Base-by-base conservation (phyloP, 2,888 invertebrate species). In the Polia nebulosa region DNA sequence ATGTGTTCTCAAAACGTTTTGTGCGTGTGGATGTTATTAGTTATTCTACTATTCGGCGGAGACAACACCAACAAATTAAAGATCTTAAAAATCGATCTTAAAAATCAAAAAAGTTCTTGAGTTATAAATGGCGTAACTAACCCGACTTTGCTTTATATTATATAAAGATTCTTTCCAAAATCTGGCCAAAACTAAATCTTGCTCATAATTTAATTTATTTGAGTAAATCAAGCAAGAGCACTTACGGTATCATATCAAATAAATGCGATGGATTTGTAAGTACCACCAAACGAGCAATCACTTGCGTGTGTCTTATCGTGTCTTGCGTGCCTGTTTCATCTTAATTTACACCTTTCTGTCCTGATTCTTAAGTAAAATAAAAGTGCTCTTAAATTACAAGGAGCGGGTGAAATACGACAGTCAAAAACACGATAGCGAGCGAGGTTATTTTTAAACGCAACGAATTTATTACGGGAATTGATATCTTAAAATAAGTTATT, bases 271-370 rank as follows among this genome's bases (percentile, higher is more conserved):
- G 17, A n/a, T 44, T 25, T 44, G 11, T 32, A n/a, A 3, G 9
- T 20, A 22, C 39, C 7, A 36, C 20, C 36, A 51, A 36, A 51
- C 11, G 5, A 57, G 2, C 22, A 2, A 17, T 2, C 9, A 15
- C 39, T 55, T 45, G 76, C 62, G 44, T 76, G 62, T 39, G 11
- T 36, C 45, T 80, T 76, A 80, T 63, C 77, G 13, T 8, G 29
- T 17, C 32, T 27, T 25, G 47, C 58, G 55, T 56, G 20, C 25
- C 8, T 67, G 51, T 39, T 44, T 7, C 76, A 57, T 76, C 57
- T 59, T 58, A 66, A 65, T 76, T 65, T 32, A 76, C 70, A 55
- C 58, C 59, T 55, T n/a, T 8, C 13, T 56, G 62, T 63, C 39
- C 27, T 27, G 39, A 52, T 55, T 61, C 15, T 36, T 47, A 53